Conservation (phyloP, 2,113 vertebrate genomes). For the Haplochromis vanheusdeni region DNA sequence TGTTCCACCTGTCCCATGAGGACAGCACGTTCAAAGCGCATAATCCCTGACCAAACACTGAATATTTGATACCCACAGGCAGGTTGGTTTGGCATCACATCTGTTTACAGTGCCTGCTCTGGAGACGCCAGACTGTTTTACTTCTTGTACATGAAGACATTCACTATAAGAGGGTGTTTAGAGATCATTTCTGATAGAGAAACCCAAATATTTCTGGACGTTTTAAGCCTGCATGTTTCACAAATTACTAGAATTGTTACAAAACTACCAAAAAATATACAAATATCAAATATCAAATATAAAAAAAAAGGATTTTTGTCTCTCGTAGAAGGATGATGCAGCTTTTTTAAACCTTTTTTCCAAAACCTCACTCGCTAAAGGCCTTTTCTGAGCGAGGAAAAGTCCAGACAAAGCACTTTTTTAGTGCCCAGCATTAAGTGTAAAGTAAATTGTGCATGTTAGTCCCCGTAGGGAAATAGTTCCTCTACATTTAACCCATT, state of each 20-base stretch:
- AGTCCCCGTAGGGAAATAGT: too few species aligned
- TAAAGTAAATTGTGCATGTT: too few species aligned
- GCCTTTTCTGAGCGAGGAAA: not conserved
- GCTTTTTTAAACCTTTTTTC: not conserved
- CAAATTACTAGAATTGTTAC: not conserved
- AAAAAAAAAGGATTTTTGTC: not conserved
- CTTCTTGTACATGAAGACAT: not conserved
- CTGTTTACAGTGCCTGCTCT: not conserved
- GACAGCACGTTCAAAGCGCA: conserved; percentile 39
- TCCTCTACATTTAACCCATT: too few species aligned
- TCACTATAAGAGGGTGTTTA: not conserved
- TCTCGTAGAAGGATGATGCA: not conserved
- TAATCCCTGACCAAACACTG: conserved; percentile 70
- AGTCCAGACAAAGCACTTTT: not conserved
- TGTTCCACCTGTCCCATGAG: conserved; percentile 63
- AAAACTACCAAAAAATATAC: not conserved
- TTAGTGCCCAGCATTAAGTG: not conserved
- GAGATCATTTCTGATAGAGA: not conserved
- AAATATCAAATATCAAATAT: not conserved
- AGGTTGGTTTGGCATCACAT: conserved; percentile 22
- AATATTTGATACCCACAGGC: conserved; percentile 67
- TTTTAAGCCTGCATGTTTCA: not conserved
- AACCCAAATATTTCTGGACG: not conserved
- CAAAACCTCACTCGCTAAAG: not conserved
- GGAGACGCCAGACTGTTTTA: conserved; percentile 4